A percentile compares a stretch with the other conserved stretches of the same genome.
Evolutionary conservation across 30 jellyfish, hydroid and myxozoan species (phyloP).

Genomic region (Aurelia aurita complex sp. Pacific): DNA sequence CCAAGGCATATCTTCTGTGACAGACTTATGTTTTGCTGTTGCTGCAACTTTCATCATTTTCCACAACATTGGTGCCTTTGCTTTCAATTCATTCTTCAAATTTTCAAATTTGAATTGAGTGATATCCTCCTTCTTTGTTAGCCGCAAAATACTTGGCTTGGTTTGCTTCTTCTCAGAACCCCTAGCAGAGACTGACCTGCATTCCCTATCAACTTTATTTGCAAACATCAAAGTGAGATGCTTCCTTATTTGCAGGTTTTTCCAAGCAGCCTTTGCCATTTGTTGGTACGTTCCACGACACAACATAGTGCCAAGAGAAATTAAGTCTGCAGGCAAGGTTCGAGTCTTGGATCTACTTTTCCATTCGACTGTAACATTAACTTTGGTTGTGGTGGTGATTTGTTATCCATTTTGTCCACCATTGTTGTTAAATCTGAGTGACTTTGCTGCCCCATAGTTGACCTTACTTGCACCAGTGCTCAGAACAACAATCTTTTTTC

Average conservation of each 20-base stretch:
- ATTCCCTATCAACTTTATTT: neutral
- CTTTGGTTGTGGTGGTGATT: neutral
- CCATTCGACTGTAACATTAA: neutral
- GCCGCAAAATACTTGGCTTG: neutral
- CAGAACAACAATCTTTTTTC: neutral
- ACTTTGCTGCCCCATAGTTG: neutral
- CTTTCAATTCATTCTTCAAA: neutral
- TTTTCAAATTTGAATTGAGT: too few relatives aligned
- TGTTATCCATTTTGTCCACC: neutral
- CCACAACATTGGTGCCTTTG: neutral
- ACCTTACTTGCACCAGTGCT: neutral
- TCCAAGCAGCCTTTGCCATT: slow-evolving; percentile 7
- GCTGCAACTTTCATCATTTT: slow-evolving; percentile 1
- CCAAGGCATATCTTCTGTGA: neutral
- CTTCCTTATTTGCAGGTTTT: slow-evolving; percentile 10
- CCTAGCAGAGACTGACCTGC: neutral
- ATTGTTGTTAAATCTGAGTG: neutral
- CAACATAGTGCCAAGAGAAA: slow-evolving; percentile 11
- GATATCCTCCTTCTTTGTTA: neutral
- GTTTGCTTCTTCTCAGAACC: neutral
- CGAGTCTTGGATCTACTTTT: slow-evolving; percentile 1
- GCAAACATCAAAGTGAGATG: neutral
- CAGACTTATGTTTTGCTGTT: slow-evolving; percentile 1
- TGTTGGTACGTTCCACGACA: slow-evolving; percentile 1
- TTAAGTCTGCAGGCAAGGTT: slow-evolving; percentile 6